Conservation (phyloP, 2,888 invertebrate species). For the Caenorhabditis wallacei region DNA sequence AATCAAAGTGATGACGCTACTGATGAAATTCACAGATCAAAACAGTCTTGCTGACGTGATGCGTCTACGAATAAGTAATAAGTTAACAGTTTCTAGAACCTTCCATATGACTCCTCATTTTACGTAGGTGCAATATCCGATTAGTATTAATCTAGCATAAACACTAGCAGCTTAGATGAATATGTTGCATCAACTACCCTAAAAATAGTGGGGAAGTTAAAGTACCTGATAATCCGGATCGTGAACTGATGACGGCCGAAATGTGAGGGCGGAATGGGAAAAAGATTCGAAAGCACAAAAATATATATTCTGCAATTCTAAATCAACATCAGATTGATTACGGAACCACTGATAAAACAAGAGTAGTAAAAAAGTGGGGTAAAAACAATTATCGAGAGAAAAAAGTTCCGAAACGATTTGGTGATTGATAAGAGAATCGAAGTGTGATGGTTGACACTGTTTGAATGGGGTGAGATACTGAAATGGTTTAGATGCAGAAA, state of each 20-base stretch:
- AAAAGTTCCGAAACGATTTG: conserved; percentile 33
- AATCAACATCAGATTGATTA: neutral
- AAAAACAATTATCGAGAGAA: neutral
- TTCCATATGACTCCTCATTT: neutral
- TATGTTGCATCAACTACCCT: conserved; percentile 1
- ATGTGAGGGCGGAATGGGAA: neutral
- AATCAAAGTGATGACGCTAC: neutral
- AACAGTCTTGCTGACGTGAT: conserved; percentile 29
- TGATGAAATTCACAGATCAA: neutral
- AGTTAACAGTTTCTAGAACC: conserved; percentile 12
- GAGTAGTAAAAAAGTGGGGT: neutral
- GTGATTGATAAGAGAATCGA: conserved; percentile 23
- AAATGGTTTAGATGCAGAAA: neutral
- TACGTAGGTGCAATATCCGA: neutral
- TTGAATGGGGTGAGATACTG: conserved; percentile 18
- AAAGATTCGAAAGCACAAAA: neutral
- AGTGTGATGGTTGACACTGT: conserved; percentile 34
- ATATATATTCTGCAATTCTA: conserved; percentile 10
- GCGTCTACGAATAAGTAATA: neutral
- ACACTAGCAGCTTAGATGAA: conserved; percentile 15
- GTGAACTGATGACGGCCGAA: conserved; percentile 5
- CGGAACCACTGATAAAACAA: neutral
- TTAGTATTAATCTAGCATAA: neutral
- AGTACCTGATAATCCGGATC: conserved; percentile 38
- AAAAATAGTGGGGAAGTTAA: conserved; percentile 16